Conservation (phyloP, 30 jellyfish, hydroid and myxozoan genomes). For the Rhopilema esculentum region DNA sequence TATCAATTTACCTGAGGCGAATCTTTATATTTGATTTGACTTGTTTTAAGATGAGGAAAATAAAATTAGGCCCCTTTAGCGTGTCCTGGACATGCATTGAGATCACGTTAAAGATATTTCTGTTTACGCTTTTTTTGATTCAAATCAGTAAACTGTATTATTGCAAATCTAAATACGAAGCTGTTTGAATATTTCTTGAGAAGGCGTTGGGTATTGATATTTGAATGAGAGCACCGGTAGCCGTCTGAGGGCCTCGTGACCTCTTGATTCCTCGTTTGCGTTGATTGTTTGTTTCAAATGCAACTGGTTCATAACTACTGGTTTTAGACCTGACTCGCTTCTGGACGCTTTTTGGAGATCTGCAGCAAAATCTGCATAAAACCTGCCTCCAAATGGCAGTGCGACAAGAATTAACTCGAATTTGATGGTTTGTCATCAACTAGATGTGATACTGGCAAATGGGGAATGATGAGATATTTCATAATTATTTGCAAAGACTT, state of each 20-base stretch:
- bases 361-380: neutral
- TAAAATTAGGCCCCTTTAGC: neutral
- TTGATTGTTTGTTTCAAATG: neutral
- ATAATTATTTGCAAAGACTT: no score
- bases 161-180: neutral
- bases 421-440: no score
- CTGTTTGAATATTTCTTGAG: slow-evolving; percentile 3
- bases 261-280: slow-evolving; percentile 41
- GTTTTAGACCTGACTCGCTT: neutral
- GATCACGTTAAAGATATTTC: neutral
- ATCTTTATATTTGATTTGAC: neutral
- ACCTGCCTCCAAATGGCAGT: neutral
- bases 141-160: neutral
- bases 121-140: neutral
- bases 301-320: neutral
- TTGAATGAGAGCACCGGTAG: slow-evolving; percentile 52
- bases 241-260: slow-evolving; percentile 60
- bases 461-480: no score
- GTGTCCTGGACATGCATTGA: neutral
- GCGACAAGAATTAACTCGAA: neutral
- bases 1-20: no score
- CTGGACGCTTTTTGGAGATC: neutral
- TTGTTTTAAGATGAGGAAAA: neutral
- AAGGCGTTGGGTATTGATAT: neutral
- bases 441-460: no score